Evolutionary conservation across 1,140 invertebrate species (phyloP), one percentile per base, ranked within the genome.

Genomic region (Cardiocondyla obscurior): DNA sequence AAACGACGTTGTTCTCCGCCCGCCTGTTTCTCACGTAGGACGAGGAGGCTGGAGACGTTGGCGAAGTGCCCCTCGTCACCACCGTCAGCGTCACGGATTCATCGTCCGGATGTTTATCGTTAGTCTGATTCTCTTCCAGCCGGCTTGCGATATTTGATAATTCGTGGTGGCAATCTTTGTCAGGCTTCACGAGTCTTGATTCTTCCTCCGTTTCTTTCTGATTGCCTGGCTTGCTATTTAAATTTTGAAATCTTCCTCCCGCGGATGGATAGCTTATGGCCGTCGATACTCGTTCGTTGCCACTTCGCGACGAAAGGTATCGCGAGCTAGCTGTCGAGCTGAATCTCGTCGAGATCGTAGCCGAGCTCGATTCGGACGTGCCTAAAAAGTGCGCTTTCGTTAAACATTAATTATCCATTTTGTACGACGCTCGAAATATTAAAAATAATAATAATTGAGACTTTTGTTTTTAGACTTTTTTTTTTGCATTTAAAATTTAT

Each of bases 61-160:
- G 97, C 8, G 97, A 97, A 1, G 97, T 97, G 46, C 96, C 96
- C 85, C 97, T 94, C 0, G 96, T 97, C 0, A 97, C 94, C 22
- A 97, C 95, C 5, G 94, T 95, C 5, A 97, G 88, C 1, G 95
- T 95, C 33, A 95, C 90, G 60, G 94, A 93, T 14, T 94, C 94
- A 1, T 79, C 81, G 14, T 91, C 89, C 76, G 93, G 49, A 25
- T 73, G 25, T 64, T 83, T 85, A 46, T 64, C 58, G 3, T 85
- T 82, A 2, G 5, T 49, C 4, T 89, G 62, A 12, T 58, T 25
- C 12, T 85, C 82, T 19, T 81, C 74, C 1, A 58, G 14, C 42
- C 77, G 76, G 5, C 6, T 42, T 3, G 64, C 2, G 16, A 22
- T 10, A 1, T 39, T 36, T 0, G 12, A 19, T 3, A 64, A 51